A percentile compares a stretch with the other conserved stretches of the same genome.
These are phyloP conservation scores for Drosophila punjabiensis DNA, from an alignment of 1,140 invertebrate genomes.

Conservation along the genomic window DNA sequence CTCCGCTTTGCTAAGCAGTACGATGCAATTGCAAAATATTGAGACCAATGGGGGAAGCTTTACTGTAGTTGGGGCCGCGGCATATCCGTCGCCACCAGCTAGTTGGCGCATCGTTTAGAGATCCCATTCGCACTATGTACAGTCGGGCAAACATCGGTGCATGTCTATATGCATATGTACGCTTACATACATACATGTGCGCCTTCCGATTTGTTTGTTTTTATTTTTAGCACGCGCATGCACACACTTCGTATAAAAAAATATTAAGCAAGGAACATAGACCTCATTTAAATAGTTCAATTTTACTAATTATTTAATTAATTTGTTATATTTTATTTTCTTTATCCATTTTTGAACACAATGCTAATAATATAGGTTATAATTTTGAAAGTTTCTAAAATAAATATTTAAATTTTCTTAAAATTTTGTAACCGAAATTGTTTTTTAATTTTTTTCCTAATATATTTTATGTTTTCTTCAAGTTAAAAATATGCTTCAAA, in stretches of 20 bases:
- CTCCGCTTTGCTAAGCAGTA: neutral
- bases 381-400: too few species aligned
- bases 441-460: neutral
- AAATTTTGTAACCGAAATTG: neutral
- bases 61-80: slow-evolving; percentile 41
- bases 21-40: neutral
- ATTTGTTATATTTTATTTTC: neutral
- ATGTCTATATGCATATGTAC: slow-evolving; percentile 17
- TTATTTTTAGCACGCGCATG: slow-evolving; percentile 52
- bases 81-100: slow-evolving; percentile 55
- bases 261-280: slow-evolving; percentile 1
- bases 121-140: slow-evolving; percentile 53
- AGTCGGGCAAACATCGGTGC: slow-evolving; percentile 39
- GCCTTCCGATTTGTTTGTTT: slow-evolving; percentile 47
- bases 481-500: neutral
- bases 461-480: neutral
- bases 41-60: too few species aligned
- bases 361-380: too few species aligned
- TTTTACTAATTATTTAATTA: neutral
- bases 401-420: too few species aligned
- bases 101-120: slow-evolving; percentile 56
- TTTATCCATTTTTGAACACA: neutral
- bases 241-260: slow-evolving; percentile 43
- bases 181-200: slow-evolving; percentile 41
- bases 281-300: neutral